Conservation (phyloP, 2,888 invertebrate species). For the Lamellibrachia columna region DNA sequence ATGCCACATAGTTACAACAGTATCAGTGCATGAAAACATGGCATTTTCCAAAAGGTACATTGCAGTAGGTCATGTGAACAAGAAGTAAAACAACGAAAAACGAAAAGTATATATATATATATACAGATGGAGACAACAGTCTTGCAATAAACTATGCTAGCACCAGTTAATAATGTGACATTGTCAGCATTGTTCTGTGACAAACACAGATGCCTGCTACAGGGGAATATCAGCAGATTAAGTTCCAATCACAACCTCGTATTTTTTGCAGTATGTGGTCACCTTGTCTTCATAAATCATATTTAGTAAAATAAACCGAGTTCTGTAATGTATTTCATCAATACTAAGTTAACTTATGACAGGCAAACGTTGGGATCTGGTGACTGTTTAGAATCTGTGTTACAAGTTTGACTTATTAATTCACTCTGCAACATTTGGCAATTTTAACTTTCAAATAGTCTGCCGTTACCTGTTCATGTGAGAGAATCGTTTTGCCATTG, state of each 20-base stretch:
- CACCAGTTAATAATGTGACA: not conserved
- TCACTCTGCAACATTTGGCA: not conserved
- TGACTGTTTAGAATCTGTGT: not conserved
- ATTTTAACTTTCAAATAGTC: not conserved
- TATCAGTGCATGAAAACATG: not conserved
- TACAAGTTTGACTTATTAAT: not conserved
- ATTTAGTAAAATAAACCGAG: not conserved
- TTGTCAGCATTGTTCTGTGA: not conserved
- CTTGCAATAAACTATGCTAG: not conserved
- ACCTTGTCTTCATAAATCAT: not conserved
- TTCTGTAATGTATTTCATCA: not conserved
- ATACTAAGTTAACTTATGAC: not conserved
- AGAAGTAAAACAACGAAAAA: not conserved
- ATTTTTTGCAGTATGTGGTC: not conserved
- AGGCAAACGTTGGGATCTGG: not conserved
- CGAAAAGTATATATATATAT: not conserved
- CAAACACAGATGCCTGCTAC: not conserved
- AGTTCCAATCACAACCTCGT: not conserved
- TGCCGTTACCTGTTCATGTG: not conserved
- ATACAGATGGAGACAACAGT: not conserved
- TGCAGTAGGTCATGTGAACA: not conserved
- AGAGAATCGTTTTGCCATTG: too few relatives aligned
- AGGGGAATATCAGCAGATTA: not conserved
- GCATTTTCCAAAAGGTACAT: not conserved
- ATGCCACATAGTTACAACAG: not conserved